Evolutionary conservation across 2,888 invertebrate genomes (phyloP), one percentile per base, ranked within the genome.

Genomic region (Trichogramma evanescens): DNA sequence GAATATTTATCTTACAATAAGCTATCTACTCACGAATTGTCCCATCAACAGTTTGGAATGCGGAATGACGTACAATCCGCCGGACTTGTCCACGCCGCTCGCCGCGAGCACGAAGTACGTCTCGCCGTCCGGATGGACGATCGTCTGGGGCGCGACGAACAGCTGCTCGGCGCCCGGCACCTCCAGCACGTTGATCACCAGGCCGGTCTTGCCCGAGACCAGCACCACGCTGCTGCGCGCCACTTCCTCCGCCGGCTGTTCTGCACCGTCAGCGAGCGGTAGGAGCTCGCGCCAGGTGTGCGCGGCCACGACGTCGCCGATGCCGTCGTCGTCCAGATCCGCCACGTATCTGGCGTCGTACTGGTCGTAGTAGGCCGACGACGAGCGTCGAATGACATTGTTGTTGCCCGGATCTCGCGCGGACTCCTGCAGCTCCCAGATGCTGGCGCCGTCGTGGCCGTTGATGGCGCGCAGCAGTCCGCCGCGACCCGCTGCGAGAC

Each of bases 101-200:
- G 90, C 89, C 9, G 89, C 86, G 69, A 89, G 84, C 56, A 91
- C 73, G 45, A 90, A 81, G 55, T 83, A 75, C 64, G 82, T 82
- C 46, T 82, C 83, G n/a, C 86, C 86, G 71, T 86, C 84, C 42
- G 81, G 79, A 64, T 82, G 80, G 2, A 82, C 80, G 5, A 88
- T 68, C 26, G 87, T 73, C 74, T 89, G 88, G 0, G 91, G 87
- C 39, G 89, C 87, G 67, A 87, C 88, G 71, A 89, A 89, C 38
- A 87, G 82, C 74, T 89, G 88, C 63, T 83, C 82, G 26, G 81
- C 78, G 66, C 85, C 84, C 0, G 89, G 88, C 43, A 88, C 86
- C 45, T 81, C 78, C 54, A 86, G 78, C 69, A 81, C 82, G 61
- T 82, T 81, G 50, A 91, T 76, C 61, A 86, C 81, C 66, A 81